Percentiles rank a stretch among this genome's conserved stretches.
Evolutionary conservation across 2,888 invertebrate species (phyloP).

Genomic region (Melanostoma scalare): DNA sequence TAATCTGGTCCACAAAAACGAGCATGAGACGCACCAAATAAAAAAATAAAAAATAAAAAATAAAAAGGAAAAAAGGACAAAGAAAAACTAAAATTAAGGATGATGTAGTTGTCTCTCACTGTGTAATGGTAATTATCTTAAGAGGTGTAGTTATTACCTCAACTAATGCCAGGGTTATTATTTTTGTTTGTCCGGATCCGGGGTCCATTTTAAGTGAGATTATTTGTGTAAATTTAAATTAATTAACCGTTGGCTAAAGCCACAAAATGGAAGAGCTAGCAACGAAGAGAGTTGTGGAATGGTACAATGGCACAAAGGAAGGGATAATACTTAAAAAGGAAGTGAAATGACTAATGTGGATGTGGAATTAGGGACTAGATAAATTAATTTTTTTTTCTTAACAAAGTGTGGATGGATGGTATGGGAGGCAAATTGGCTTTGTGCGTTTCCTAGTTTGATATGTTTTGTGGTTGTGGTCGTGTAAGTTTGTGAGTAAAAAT

Average conservation of each 20-base stretch:
- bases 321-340: conserved; percentile 45
- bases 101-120: conserved; percentile 13
- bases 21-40: conserved; percentile 16
- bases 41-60: not conserved
- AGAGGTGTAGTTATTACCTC: conserved; percentile 67
- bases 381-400: not conserved
- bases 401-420: conserved; percentile 5
- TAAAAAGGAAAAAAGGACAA: too few relatives aligned
- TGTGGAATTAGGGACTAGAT: conserved; percentile 23
- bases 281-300: conserved; percentile 33
- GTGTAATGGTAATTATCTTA: conserved; percentile 63
- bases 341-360: conserved; percentile 57
- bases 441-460: too few relatives aligned
- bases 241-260: conserved; percentile 58
- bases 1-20: conserved; percentile 30
- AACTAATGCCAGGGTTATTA: conserved; percentile 62
- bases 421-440: too few relatives aligned
- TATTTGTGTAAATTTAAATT: conserved; percentile 71
- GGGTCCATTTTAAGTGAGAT: conserved; percentile 58
- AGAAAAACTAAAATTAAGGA: too few relatives aligned
- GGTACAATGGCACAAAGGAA: conserved; percentile 59
- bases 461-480: too few relatives aligned
- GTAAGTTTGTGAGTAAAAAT: too few relatives aligned
- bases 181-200: conserved; percentile 56
- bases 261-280: conserved; percentile 8